phyloP scores from a whole-genome alignment of 2,113 vertebrate species.

The Colius striatus region DNA sequence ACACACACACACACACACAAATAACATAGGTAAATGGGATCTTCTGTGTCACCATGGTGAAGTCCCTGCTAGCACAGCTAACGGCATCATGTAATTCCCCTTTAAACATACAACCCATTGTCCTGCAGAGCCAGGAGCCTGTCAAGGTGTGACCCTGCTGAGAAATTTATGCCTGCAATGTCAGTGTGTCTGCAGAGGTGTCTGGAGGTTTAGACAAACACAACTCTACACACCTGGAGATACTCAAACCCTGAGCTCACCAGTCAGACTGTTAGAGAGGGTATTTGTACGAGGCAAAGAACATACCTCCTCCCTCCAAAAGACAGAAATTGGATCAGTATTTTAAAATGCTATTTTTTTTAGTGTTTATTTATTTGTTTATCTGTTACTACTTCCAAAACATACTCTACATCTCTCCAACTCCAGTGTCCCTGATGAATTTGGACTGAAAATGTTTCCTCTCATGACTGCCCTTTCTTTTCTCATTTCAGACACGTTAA shows the following conservation, averaged over 20 bases:
- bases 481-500: neutral
- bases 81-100: neutral
- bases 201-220: neutral
- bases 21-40: neutral
- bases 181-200: neutral
- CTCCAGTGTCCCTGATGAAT: neutral
- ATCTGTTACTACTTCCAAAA: neutral
- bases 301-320: neutral
- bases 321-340: neutral
- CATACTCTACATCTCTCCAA: neutral
- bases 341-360: neutral
- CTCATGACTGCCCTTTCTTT: neutral
- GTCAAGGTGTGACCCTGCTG: neutral
- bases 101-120: fast-evolving
- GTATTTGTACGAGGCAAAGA: neutral
- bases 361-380: neutral
- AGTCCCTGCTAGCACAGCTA: neutral
- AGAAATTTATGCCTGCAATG: neutral
- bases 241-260: neutral
- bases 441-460: neutral
- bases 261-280: neutral
- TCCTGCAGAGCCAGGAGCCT: neutral
- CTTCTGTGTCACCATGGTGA: neutral
- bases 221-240: neutral
- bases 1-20: neutral